Conservation (phyloP, 2,888 invertebrate genomes). For the Terebella lapidaria region DNA sequence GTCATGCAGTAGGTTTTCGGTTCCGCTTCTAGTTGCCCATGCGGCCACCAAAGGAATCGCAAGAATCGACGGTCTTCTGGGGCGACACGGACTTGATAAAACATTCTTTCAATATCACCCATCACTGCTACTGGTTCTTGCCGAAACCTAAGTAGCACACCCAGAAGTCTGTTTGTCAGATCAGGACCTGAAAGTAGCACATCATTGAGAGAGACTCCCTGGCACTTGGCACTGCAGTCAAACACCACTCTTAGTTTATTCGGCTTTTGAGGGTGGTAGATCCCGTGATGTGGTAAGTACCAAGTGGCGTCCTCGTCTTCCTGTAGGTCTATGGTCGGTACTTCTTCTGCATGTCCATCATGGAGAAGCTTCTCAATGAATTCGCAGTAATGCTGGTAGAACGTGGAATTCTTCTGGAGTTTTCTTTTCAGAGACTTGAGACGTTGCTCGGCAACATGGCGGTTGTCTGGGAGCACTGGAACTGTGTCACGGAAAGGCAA, state of each 20-base stretch:
- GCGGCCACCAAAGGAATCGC: background rate
- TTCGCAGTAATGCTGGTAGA: background rate
- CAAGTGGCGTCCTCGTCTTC: background rate
- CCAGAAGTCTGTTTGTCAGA: background rate
- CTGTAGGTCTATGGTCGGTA: background rate
- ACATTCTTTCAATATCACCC: background rate
- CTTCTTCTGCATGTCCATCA: background rate
- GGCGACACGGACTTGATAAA: background rate
- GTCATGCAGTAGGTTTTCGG: background rate
- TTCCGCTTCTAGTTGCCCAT: background rate
- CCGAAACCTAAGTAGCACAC: background rate
- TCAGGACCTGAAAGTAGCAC: background rate
- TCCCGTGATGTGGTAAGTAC: background rate
- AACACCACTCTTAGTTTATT: background rate
- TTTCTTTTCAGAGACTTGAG: background rate
- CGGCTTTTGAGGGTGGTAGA: background rate
- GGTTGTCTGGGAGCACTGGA: background rate
- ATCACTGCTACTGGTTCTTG: background rate
- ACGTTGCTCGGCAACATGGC: background rate
- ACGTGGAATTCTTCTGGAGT: background rate
- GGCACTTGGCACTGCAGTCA: background rate
- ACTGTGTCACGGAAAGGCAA: background rate
- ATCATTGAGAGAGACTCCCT: background rate
- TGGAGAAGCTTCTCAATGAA: background rate
- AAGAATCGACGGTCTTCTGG: too few relatives aligned